Conservation (phyloP, 2,888 invertebrate species). For the Clostera curtula region DNA sequence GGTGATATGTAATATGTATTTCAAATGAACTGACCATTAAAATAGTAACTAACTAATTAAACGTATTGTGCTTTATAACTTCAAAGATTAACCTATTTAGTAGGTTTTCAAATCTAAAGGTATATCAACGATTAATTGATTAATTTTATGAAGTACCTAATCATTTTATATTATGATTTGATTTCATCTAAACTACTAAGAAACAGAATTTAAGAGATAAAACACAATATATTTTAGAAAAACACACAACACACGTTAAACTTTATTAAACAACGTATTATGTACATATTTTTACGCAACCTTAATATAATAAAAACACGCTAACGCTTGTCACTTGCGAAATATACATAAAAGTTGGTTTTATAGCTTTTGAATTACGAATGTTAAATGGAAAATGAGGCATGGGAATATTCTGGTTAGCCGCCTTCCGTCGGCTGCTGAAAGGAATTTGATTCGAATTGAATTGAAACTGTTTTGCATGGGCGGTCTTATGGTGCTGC, state of each 20-base stretch:
- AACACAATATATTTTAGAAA: constrained; percentile 4
- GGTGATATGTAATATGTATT: no score
- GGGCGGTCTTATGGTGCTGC: constrained; percentile 20
- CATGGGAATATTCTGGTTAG: constrained; percentile 48
- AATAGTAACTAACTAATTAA: no score
- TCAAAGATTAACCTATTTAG: no score
- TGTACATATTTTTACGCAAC: constrained; percentile 4
- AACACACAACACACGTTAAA: constrained; percentile 5
- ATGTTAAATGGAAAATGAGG: constrained; percentile 53
- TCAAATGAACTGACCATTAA: no score
- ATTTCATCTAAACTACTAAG: no score
- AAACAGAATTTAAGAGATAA: no score
- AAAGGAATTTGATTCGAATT: constrained; percentile 35
- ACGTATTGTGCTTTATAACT: no score
- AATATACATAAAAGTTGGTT: constrained; percentile 31
- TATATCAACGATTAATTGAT: no score
- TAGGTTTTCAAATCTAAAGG: no score
- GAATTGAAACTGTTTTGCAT: constrained; percentile 32
- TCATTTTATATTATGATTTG: no score
- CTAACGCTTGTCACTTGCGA: constrained; percentile 24
- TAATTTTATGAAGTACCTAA: no score
- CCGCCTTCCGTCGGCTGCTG: constrained; percentile 18
- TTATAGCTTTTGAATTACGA: constrained; percentile 54
- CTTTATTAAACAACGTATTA: constrained; percentile 5
- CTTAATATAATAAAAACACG: constrained; percentile 11